Conservation (phyloP, 2,797 vertebrate species). For the Tachyglossus aculeatus region DNA sequence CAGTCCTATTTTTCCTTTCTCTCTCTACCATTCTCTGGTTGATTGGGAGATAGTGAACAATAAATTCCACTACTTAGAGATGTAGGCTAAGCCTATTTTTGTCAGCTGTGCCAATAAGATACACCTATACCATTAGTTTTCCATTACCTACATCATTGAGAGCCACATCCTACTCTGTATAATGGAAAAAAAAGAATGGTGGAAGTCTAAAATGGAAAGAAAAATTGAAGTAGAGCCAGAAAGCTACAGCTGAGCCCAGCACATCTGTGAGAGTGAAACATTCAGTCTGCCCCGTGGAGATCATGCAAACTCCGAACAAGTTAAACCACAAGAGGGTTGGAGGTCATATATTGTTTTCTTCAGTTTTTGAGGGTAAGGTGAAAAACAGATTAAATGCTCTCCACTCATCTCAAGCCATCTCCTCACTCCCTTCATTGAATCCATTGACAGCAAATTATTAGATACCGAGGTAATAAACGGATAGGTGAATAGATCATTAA, state of each 20-base stretch:
- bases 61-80: constrained; percentile 71
- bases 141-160: constrained; percentile 71
- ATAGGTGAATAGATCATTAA: too few species aligned
- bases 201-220: constrained; percentile 69
- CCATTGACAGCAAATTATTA: too few species aligned
- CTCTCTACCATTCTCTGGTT: constrained; percentile 60
- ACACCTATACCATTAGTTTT: constrained; percentile 70
- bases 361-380: background rate
- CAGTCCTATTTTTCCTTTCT: constrained; percentile 52
- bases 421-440: background rate
- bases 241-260: constrained; percentile 56
- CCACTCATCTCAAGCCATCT: background rate
- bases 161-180: constrained; percentile 69
- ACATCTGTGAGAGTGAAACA: constrained; percentile 43
- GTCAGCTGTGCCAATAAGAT: constrained; percentile 70
- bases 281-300: constrained; percentile 56
- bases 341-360: constrained; percentile 36
- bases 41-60: constrained; percentile 60
- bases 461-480: too few species aligned
- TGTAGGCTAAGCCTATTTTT: constrained; percentile 50
- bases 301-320: constrained; percentile 48
- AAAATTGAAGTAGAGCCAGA: constrained; percentile 68
- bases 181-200: constrained; percentile 65
- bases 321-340: constrained; percentile 34
- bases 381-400: background rate